Evolutionary conservation across 2,888 invertebrate genomes (phyloP), one percentile per base, ranked within the genome.

Genomic region (Tipula confusa): DNA sequence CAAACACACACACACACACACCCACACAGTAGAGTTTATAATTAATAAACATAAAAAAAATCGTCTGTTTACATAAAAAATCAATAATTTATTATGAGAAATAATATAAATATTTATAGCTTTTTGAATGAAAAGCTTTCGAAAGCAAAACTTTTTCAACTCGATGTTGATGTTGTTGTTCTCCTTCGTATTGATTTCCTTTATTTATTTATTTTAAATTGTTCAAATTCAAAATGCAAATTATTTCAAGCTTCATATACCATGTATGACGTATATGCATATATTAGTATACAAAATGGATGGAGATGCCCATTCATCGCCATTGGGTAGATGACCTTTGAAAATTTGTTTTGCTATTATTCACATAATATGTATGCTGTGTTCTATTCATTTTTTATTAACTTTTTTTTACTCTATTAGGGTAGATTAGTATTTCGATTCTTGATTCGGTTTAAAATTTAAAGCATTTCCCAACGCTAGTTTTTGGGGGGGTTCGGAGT

Each of bases 401-500:
- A 64, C 64, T 0, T 64, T n/a, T n/a, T n/a, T n/a, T 64, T 64
- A 64, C 64, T 2, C 24, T 64, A 64, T 64, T 64, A 64, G 24
- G 64, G 24, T 64, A 64, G 64, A 64, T 64, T 64, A 64, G 64
- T 64, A 24, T 64, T 64, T 64, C 64, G 64, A 64, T 64, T 64
- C 24, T 64, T 9, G 1, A 24, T 24, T 9, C 43, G 1, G 9
- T 64, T 64, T 24, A 64, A 4, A 24, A 13, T 64, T 24, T 6
- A 48, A 48, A 48, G 33, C 33, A 7, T 33, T 33, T 33, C 6
- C 6, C 1, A 33, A 5, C 5, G 33, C 1, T 3, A 11, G 18
- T 2, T 18, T 18, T 48, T 4, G 48, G 18, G 48, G 5, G 15
- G 15, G 0, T 15, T 15, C 24, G 24, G 24, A 2, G 64, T 64